Evolutionary conservation across 2,797 vertebrate genomes (phyloP).

Genomic region (Hirundo rustica): DNA sequence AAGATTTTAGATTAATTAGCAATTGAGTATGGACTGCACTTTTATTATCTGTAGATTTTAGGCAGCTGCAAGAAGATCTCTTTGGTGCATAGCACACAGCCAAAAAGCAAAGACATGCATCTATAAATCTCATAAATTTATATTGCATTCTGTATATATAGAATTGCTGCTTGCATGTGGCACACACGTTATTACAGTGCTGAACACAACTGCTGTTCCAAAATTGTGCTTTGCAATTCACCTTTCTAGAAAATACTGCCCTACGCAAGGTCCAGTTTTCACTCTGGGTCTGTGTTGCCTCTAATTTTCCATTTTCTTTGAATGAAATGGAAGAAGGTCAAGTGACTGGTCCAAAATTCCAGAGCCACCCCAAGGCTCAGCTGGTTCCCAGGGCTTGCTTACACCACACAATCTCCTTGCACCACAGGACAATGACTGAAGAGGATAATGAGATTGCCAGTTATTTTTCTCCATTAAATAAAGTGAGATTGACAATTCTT

Average conservation of each 20-base stretch:
- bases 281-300: not conserved
- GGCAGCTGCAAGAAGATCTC: not conserved
- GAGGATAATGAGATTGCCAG: not conserved
- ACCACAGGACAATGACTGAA: not conserved
- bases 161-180: not conserved
- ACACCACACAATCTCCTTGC: not conserved
- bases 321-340: not conserved
- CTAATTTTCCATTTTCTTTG: not conserved
- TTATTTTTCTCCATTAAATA: not conserved
- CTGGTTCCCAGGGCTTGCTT: not conserved
- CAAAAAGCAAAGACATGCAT: not conserved
- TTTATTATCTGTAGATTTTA: slow-evolving; percentile 25
- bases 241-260: not conserved
- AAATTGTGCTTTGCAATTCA: not conserved
- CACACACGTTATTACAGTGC: not conserved
- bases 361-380: not conserved
- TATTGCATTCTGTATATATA: not conserved
- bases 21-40: not conserved
- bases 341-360: not conserved
- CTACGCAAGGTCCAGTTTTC: not conserved
- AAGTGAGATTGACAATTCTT: not conserved
- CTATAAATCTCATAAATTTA: not conserved
- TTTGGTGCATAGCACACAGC: not conserved
- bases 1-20: not conserved
- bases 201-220: not conserved